A percentile compares a stretch with the other conserved stretches of the same genome.
Evolutionary conservation across 2,888 invertebrate genomes (phyloP).

Genomic region (Troilus luridus): DNA sequence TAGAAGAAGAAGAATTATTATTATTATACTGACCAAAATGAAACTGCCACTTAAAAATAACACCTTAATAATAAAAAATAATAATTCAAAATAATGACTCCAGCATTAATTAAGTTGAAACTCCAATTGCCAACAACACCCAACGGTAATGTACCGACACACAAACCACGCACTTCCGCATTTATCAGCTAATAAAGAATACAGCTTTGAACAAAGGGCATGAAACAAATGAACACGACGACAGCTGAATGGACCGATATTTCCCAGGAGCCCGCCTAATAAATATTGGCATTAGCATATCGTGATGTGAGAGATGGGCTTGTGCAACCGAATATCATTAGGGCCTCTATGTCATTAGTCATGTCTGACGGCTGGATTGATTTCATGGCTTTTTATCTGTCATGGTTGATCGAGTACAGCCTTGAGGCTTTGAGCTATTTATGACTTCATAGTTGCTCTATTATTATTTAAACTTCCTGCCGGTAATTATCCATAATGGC

Average conservation of each 20-base stretch:
- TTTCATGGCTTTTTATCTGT: conserved; percentile 31
- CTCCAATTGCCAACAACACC: neutral
- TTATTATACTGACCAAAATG: neutral
- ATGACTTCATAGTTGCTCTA: conserved; percentile 13
- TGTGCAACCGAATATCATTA: conserved; percentile 39
- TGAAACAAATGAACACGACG: conserved; percentile 31
- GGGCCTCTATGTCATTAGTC: neutral
- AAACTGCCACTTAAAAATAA: neutral
- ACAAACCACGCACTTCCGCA: neutral
- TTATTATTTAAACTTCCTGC: conserved; percentile 15
- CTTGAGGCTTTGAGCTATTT: neutral
- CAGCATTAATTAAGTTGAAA: neutral
- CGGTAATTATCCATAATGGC: neutral
- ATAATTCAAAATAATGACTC: neutral
- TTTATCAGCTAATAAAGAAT: conserved; percentile 37
- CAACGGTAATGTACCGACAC: neutral
- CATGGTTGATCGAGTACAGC: neutral
- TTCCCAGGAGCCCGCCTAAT: conserved; percentile 18
- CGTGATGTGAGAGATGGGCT: conserved; percentile 14
- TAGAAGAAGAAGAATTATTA: no score
- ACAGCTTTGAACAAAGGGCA: neutral
- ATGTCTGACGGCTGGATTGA: neutral
- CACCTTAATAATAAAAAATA: neutral
- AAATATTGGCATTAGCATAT: conserved; percentile 45
- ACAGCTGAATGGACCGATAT: conserved; percentile 33